Evolutionary conservation across 2,888 invertebrate genomes (phyloP).

Genomic region (Hoplodrina ambigua): DNA sequence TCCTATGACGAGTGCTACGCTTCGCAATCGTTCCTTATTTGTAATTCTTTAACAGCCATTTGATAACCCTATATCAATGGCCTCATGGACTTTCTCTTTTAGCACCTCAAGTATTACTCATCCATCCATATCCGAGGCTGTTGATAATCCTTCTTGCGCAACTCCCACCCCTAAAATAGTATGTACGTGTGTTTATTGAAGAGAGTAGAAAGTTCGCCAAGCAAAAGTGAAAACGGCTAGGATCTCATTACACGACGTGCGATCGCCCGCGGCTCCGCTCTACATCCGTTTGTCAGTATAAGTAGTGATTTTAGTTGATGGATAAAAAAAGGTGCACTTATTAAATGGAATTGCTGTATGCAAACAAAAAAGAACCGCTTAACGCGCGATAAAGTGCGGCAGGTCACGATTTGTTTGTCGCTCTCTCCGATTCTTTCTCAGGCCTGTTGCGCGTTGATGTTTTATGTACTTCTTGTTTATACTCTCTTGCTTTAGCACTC

Average conservation of each 20-base stretch:
- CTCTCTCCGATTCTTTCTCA: conserved; percentile 31
- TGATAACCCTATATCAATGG: conserved; percentile 45
- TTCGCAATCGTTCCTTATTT: conserved; percentile 15
- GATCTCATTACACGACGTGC: conserved; percentile 57
- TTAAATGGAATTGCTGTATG: conserved; percentile 34
- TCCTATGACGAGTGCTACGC: not conserved
- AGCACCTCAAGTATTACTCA: conserved; percentile 55
- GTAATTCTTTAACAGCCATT: conserved; percentile 23
- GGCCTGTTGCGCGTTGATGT: not conserved
- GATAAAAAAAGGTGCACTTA: conserved; percentile 53
- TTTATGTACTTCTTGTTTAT: conserved; percentile 1
- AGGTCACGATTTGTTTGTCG: conserved; percentile 42
- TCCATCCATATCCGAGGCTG: conserved; percentile 43
- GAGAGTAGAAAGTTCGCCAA: conserved; percentile 80
- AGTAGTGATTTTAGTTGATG: conserved; percentile 48
- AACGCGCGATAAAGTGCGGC: conserved; percentile 43
- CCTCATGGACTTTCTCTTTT: conserved; percentile 58
- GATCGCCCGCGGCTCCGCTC: conserved; percentile 60
- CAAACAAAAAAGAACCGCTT: conserved; percentile 39
- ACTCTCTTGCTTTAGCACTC: not conserved
- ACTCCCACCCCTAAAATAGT: conserved; percentile 58
- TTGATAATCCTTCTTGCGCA: conserved; percentile 71
- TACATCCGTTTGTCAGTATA: conserved; percentile 56
- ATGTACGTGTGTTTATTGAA: conserved; percentile 72
- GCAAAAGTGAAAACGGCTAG: conserved; percentile 65